These are phyloP conservation scores for Cylloceria caligata DNA, from an alignment of 2,888 invertebrate genomes.

Conservation along the genomic window DNA sequence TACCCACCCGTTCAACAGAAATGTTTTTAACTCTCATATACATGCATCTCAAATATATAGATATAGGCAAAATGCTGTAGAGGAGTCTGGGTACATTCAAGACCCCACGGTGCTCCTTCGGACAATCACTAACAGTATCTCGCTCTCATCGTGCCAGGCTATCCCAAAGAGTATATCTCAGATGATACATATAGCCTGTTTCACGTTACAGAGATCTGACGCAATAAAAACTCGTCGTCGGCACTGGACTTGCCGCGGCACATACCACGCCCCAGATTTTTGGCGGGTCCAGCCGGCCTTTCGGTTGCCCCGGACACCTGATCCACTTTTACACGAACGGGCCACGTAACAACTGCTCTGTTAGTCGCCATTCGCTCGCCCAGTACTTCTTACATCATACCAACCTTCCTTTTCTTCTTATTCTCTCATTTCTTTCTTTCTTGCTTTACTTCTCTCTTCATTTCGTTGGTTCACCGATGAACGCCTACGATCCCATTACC, in stretches of 20 bases:
- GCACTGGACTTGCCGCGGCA: constrained; percentile 25
- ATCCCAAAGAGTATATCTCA: constrained; percentile 11
- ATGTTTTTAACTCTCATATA: too few relatives aligned
- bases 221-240: constrained; percentile 57
- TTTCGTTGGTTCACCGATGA: background rate
- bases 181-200: background rate
- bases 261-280: constrained; percentile 72
- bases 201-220: constrained; percentile 47
- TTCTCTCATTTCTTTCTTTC: constrained; percentile 32
- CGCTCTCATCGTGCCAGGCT: background rate
- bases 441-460: constrained; percentile 23
- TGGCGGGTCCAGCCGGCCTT: constrained; percentile 62
- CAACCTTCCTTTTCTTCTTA: constrained; percentile 50
- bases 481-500: constrained; percentile 45
- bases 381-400: constrained; percentile 63
- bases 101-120: constrained; percentile 18
- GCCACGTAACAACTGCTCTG: constrained; percentile 63
- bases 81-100: background rate
- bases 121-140: background rate
- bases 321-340: constrained; percentile 70
- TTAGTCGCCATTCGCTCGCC: constrained; percentile 58
- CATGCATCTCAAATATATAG: background rate
- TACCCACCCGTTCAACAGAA: too few relatives aligned
- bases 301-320: constrained; percentile 66
- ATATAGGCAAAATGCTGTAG: background rate